Evolutionary conservation across 2,888 invertebrate species (phyloP), one percentile per base, ranked within the genome.

Genomic region (Theristus sp.): DNA sequence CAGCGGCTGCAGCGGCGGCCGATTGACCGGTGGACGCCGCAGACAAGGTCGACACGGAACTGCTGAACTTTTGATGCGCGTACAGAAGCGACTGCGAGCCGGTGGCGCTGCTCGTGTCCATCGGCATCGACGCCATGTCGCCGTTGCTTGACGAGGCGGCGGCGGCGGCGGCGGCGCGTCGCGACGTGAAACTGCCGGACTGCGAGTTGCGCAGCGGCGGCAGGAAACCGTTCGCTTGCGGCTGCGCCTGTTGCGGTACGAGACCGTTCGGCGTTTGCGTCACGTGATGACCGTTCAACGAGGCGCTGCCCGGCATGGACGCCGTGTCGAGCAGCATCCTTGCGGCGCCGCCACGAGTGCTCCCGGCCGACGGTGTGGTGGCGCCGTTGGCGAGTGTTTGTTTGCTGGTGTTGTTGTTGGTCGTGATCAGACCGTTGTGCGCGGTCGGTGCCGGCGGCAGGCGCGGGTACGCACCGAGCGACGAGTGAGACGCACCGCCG

Each of bases 201-300:
- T 54, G 54, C 2, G 27, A 27, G 26, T 3, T 27, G 27, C 54
- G 54, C 27, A 54, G 31, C 46, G 57, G 26, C 1, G 57, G 62
- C 29, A 62, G 46, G 26, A 56, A 58, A 26, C 24, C 65, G 65
- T 58, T 63, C 72, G 71, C 65, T 66, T 62, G 66, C 69, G n/a
- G 73, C 71, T 30, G 69, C 67, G 1, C 72, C 71, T 62, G n/a
- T n/a, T n/a, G n/a, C n/a, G n/a, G n/a, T n/a, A n/a, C n/a, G n/a
- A n/a, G n/a, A n/a, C n/a, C n/a, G n/a, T n/a, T n/a, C n/a, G n/a
- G n/a, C n/a, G n/a, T n/a, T n/a, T n/a, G n/a, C n/a, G 6, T 38
- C 38, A 17, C 38, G 6, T 38, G 38, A 38, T 38, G 38, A 13
- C 38, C 38, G 38, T 38, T 38, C 6, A 28, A 27, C 6, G 27